Base-by-base conservation (phyloP, 35 echinoderm and acorn worm genomes). In the Patiria miniata region DNA sequence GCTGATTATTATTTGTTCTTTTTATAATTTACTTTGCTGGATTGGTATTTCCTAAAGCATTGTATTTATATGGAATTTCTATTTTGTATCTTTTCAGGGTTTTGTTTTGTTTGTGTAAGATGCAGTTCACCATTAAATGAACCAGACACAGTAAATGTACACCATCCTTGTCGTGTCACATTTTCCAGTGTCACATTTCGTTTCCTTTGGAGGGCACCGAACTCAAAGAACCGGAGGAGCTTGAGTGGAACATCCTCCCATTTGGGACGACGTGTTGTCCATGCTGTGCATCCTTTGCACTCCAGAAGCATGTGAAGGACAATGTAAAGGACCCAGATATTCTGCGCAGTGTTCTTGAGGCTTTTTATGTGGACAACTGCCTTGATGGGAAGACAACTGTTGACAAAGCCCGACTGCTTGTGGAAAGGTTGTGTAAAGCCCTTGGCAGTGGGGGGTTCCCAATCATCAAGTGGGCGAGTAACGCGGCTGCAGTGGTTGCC, bases 251-350 rank as follows among this genome's bases (percentile, higher is more conserved):
- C n/a, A n/a, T n/a, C n/a, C n/a, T n/a, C n/a, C n/a, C n/a, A 42
- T 87, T 92, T 39, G 90, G 90, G 68, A 83, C 90, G 6, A 53
- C 51, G 17, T 87, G 39, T 65, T 87, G 68, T 6, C 90, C 84
- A 1, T 47, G 85, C 7, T 92, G 90, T n/a, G n/a, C n/a, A n/a
- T n/a, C n/a, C n/a, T n/a, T 79, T 54, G 89, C 83, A 36, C 51
- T 91, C 23, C 39, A 86, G 36, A 78, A 51, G 33, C 68, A 81
- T 55, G 89, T 83, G 9, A 47, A 83, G 14, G 77, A 79, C 12
- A 53, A 78, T 40, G 65, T 55, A 5, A 39, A 54, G 18, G 52
- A 54, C 52, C 52, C 52, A 9, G 52, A 54, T 54, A 18, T 54
- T 9, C 52, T 54, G 18, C 52, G 52, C 7, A 54, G 52, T 18